Evolutionary conservation across 1,140 invertebrate genomes (phyloP).

Genomic region (Drosophila lacertosa): DNA sequence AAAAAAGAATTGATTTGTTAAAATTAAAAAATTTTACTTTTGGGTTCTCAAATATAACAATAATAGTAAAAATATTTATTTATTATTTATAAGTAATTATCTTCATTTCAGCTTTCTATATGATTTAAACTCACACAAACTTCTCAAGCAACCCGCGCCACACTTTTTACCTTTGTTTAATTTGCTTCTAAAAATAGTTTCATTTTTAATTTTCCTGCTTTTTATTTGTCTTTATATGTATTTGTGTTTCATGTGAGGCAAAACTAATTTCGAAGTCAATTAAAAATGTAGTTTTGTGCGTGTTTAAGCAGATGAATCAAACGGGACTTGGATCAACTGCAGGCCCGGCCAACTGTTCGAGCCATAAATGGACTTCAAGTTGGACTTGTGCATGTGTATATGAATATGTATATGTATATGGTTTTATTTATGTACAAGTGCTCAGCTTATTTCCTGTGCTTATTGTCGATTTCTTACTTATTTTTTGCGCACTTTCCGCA

Average conservation of each 20-base stretch:
- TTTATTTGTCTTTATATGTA: conserved; percentile 20
- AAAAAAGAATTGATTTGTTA: too few relatives aligned
- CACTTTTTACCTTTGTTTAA: conserved; percentile 1
- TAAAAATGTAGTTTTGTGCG: conserved; percentile 49
- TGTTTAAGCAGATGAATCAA: conserved; percentile 28
- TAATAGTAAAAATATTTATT: too few relatives aligned
- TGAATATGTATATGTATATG: conserved; percentile 21
- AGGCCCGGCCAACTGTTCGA: too few relatives aligned
- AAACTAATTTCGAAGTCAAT: conserved; percentile 78
- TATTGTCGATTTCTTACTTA: conserved; percentile 76
- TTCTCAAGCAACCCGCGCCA: not conserved
- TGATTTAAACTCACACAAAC: not conserved
- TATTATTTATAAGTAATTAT: too few relatives aligned
- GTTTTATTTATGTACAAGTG: conserved; percentile 48
- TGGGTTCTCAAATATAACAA: too few relatives aligned
- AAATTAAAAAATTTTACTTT: too few relatives aligned
- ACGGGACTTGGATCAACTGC: conserved; percentile 15
- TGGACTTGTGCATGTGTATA: not conserved
- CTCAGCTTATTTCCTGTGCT: conserved; percentile 72
- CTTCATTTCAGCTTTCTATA: not conserved
- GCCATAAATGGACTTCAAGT: not conserved
- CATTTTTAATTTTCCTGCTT: conserved; percentile 28
- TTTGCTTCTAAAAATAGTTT: conserved; percentile 16
- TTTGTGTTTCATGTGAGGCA: conserved; percentile 46
- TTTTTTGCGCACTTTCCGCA: conserved; percentile 74